Conservation (phyloP, 2,113 vertebrate species). For the Piprites chloris region DNA sequence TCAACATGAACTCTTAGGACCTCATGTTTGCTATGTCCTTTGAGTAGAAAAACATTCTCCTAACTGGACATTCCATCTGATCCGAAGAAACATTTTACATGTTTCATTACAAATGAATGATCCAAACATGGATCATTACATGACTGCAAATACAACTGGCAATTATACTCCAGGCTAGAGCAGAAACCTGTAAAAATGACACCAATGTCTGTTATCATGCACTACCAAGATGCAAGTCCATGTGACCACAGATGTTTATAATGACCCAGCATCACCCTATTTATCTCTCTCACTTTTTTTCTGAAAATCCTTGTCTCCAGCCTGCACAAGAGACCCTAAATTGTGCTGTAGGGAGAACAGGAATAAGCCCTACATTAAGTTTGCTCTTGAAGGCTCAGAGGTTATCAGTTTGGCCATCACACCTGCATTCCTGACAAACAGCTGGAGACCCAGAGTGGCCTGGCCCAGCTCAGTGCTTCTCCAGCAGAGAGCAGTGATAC, state of each 20-base stretch:
- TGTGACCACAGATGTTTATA: not conserved
- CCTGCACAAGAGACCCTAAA: not conserved
- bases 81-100: not conserved
- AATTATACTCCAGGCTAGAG: not conserved
- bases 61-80: not conserved
- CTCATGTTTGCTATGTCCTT: not conserved
- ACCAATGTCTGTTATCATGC: not conserved
- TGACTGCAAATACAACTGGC: not conserved
- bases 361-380: not conserved
- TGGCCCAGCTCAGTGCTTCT: conserved; percentile 68
- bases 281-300: not conserved
- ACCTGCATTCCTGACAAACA: conserved; percentile 65
- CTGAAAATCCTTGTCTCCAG: not conserved
- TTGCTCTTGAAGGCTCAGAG: conserved; percentile 8
- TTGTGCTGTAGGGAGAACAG: not conserved
- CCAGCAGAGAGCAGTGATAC: conserved; percentile 85
- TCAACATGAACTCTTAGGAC: not conserved
- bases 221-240: not conserved
- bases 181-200: not conserved
- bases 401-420: conserved; percentile 39
- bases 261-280: not conserved
- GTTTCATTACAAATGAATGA: not conserved
- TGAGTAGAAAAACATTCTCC: not conserved
- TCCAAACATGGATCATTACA: not conserved
- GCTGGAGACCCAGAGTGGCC: conserved; percentile 2